phyloP scores from a whole-genome alignment of 1,140 invertebrate genomes.

The Diorhabda carinulata region DNA sequence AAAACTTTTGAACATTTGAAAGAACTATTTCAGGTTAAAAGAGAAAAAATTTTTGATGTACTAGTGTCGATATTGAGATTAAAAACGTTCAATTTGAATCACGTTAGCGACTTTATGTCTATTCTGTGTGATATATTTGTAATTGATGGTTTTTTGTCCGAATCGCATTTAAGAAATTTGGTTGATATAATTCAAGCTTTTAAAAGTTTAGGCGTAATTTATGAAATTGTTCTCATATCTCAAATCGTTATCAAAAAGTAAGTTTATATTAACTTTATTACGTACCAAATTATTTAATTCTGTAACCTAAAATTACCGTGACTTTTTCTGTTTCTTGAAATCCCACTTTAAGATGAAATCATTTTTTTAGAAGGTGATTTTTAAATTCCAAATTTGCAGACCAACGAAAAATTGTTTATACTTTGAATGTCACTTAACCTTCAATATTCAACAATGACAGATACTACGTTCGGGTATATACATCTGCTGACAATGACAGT shows the following conservation, averaged over 20 bases:
- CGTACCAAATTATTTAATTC: no score
- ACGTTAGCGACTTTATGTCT: background rate
- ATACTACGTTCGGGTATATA: no score
- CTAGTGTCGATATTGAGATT: background rate
- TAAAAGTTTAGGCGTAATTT: background rate
- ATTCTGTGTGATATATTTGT: conserved; percentile 8
- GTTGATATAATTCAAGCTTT: conserved; percentile 5
- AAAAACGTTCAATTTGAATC: conserved; percentile 5
- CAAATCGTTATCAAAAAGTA: conserved; percentile 10
- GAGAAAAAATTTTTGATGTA: conserved; percentile 10
- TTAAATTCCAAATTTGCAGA: no score
- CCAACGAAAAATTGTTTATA: no score
- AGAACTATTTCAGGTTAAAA: background rate
- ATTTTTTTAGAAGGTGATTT: no score
- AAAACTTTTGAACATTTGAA: background rate
- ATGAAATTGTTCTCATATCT: conserved; percentile 6
- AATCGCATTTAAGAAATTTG: conserved; percentile 5
- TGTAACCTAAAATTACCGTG: no score
- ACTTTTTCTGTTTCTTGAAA: no score
- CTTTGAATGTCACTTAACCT: no score
- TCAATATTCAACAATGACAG: no score
- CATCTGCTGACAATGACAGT: no score
- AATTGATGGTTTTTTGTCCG: background rate
- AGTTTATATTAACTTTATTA: background rate
- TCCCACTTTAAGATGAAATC: no score